Percentiles rank a stretch among this genome's conserved stretches.
Evolutionary conservation across 2,113 vertebrate genomes (phyloP).

Genomic region (Archilochus colubris): DNA sequence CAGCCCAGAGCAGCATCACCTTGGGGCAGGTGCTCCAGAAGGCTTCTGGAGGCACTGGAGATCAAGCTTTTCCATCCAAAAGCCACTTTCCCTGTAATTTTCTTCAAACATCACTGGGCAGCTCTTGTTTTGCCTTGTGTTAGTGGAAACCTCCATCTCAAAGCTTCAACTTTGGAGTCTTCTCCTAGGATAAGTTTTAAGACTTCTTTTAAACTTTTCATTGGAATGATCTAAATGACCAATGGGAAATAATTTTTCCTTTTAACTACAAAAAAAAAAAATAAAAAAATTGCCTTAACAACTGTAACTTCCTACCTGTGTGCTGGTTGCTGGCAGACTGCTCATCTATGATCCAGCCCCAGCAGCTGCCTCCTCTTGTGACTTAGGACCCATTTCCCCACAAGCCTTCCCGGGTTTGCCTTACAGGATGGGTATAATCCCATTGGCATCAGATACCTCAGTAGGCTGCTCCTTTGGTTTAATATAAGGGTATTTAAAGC

Average conservation of each 20-base stretch:
- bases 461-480: neutral
- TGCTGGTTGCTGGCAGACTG: neutral
- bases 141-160: neutral
- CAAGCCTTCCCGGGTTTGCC: neutral
- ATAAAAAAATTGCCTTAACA: neutral
- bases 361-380: neutral
- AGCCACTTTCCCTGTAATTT: neutral
- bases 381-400: neutral
- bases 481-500: neutral
- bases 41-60: neutral
- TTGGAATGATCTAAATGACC: neutral
- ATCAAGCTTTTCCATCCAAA: neutral
- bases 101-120: neutral
- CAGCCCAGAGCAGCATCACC: neutral
- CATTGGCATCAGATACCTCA: neutral
- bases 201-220: neutral
- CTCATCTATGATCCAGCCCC: neutral
- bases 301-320: neutral
- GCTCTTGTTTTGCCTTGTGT: neutral
- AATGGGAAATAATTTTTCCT: neutral
- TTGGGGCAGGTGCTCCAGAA: rapidly evolving
- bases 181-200: neutral
- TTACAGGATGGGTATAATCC: neutral
- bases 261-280: neutral
- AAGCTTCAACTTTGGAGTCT: neutral